Evolutionary conservation across 2,113 vertebrate genomes (phyloP).

Genomic region (Phyllostomus hastatus): DNA sequence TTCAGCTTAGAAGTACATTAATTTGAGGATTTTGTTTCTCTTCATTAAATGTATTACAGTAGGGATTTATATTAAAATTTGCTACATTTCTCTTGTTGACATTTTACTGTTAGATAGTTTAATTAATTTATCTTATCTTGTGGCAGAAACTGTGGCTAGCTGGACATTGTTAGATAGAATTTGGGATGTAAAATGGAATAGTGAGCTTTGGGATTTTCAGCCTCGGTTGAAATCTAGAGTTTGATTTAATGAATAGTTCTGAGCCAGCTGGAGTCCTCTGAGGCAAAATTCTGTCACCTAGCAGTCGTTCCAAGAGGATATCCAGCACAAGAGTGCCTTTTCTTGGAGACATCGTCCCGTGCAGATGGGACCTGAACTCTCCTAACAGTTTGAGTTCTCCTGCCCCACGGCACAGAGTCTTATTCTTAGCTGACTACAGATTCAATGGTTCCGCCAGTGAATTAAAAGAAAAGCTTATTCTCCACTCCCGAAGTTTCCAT

Average conservation of each 20-base stretch:
- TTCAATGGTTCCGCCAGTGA: background rate
- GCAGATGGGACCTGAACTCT: background rate
- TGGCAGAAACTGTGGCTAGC: background rate
- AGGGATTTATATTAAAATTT: background rate
- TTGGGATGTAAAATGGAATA: background rate
- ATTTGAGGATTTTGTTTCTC: background rate
- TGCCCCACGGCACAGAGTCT: background rate
- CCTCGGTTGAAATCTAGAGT: background rate
- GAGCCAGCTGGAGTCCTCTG: background rate
- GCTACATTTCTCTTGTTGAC: background rate
- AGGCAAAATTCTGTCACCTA: background rate
- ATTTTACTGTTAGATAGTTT: background rate
- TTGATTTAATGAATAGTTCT: background rate
- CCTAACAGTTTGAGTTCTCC: background rate
- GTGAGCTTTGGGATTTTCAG: background rate
- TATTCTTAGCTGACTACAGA: background rate
- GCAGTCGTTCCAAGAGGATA: background rate
- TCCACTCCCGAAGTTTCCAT: background rate
- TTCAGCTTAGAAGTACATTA: background rate
- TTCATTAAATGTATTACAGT: background rate
- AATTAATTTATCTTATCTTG: background rate
- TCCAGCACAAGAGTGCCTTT: background rate
- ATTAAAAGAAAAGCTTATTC: background rate
- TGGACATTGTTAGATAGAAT: background rate
- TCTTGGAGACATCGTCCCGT: background rate